Evolutionary conservation across 2,888 invertebrate genomes (phyloP).

Genomic region (Oligia strigilis): DNA sequence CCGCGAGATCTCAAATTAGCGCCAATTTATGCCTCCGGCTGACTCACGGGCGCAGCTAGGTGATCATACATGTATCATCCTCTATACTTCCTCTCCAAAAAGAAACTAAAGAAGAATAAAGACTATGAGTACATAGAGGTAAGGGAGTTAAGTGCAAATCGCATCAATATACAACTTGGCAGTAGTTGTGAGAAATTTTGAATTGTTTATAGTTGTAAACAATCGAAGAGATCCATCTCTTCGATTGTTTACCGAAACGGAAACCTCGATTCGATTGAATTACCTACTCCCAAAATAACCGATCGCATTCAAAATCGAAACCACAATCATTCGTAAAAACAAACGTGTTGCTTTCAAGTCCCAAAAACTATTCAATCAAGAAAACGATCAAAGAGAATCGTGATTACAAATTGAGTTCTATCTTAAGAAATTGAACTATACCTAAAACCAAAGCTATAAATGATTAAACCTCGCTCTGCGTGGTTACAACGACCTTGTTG

Average conservation of each 20-base stretch:
- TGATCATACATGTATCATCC: conserved; percentile 57
- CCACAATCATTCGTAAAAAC: conserved; percentile 52
- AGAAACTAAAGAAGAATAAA: conserved; percentile 4
- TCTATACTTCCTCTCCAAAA: conserved; percentile 32
- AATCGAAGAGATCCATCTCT: too few relatives aligned
- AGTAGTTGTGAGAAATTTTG: conserved; percentile 3
- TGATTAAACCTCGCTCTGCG: conserved; percentile 48
- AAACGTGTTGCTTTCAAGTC: conserved; percentile 54
- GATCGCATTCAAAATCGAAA: conserved; percentile 41
- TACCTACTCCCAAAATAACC: conserved; percentile 53
- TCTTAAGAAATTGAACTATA: conserved; percentile 61
- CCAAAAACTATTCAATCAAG: conserved; percentile 58
- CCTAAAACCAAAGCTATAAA: conserved; percentile 58
- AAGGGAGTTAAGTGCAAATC: conserved; percentile 10
- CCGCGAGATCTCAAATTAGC: conserved; percentile 88
- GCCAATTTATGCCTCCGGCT: conserved; percentile 88
- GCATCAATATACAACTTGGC: background rate
- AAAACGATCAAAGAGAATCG: conserved; percentile 62
- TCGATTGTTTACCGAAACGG: conserved; percentile 36
- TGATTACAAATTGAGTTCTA: conserved; percentile 58
- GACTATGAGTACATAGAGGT: background rate
- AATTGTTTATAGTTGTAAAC: conserved; percentile 12
- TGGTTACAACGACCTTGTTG: conserved; percentile 74
- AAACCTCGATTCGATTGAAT: conserved; percentile 32
- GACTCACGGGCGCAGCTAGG: conserved; percentile 78